Conservation (phyloP, 2,797 vertebrate genomes). For the Epinephelus malabaricus region DNA sequence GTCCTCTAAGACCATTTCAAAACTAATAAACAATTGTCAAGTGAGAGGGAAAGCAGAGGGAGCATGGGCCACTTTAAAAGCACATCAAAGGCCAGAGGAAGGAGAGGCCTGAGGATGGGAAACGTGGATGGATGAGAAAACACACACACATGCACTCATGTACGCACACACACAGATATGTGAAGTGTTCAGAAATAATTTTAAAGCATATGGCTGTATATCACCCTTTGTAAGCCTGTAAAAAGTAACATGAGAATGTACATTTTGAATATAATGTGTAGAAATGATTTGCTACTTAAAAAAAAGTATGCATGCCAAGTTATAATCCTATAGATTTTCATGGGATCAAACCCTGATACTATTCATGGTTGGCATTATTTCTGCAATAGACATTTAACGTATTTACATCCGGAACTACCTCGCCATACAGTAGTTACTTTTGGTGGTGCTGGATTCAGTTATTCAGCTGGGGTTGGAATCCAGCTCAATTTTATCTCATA, state of each 20-base stretch:
- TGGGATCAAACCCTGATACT: not conserved
- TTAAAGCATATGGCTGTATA: not conserved
- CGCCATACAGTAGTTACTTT: not conserved
- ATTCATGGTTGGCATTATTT: not conserved
- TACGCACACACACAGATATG: constrained; percentile 4
- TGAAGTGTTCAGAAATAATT: not conserved
- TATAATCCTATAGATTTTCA: not conserved
- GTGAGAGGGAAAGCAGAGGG: constrained; percentile 91
- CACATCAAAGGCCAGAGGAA: constrained; percentile 90
- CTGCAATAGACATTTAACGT: not conserved
- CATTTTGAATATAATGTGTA: no score
- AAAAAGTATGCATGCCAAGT: no score
- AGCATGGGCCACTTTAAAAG: constrained; percentile 85
- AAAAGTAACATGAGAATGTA: not conserved
- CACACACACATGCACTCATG: constrained; percentile 15
- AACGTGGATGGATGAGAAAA: constrained; percentile 59
- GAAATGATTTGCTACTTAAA: no score
- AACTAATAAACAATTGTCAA: constrained; percentile 97
- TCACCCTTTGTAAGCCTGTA: not conserved
- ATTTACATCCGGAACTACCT: not conserved
- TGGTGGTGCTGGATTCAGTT: not conserved
- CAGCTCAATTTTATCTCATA: no score
- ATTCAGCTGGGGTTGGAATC: no score
- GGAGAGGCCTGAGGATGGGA: constrained; percentile 69
- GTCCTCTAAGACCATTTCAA: constrained; percentile 92